Conservation (phyloP, 2,888 invertebrate genomes). For the Masnerella sp. region DNA sequence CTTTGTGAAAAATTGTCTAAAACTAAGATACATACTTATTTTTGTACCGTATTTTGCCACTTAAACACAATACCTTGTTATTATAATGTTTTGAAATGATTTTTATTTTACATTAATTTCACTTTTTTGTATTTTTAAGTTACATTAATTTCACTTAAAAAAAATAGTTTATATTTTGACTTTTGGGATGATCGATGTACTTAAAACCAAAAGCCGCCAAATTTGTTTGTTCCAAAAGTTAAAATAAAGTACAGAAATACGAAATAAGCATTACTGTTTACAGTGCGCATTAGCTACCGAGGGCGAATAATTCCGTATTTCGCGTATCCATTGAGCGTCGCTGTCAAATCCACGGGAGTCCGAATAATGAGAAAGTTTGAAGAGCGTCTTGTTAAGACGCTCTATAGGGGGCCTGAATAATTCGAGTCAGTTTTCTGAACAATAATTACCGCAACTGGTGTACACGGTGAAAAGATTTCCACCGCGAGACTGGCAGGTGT, state of each 20-base stretch:
- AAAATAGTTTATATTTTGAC: no score
- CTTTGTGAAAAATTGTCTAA: no score
- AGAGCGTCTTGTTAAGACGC: constrained; percentile 67
- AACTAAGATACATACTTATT: no score
- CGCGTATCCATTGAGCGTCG: constrained; percentile 20
- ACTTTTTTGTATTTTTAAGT: no score
- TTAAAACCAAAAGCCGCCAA: no score
- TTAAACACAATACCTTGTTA: no score
- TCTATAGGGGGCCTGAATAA: constrained; percentile 66
- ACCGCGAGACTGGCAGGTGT: constrained; percentile 40
- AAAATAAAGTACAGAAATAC: not conserved
- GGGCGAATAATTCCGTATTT: constrained; percentile 30
- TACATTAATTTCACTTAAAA: no score
- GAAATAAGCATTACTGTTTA: constrained; percentile 16
- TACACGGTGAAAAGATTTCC: constrained; percentile 29
- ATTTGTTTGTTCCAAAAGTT: no score
- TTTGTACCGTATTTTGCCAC: no score
- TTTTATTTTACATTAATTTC: no score
- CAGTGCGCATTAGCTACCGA: constrained; percentile 22
- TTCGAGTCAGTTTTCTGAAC: constrained; percentile 65
- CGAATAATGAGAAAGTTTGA: constrained; percentile 62
- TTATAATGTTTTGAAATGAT: no score
- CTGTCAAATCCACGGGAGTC: constrained; percentile 56
- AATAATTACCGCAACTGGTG: constrained; percentile 63
- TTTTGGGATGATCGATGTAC: no score